Conservation (phyloP, 2,797 vertebrate species). For the Lithobates sylvaticus region DNA sequence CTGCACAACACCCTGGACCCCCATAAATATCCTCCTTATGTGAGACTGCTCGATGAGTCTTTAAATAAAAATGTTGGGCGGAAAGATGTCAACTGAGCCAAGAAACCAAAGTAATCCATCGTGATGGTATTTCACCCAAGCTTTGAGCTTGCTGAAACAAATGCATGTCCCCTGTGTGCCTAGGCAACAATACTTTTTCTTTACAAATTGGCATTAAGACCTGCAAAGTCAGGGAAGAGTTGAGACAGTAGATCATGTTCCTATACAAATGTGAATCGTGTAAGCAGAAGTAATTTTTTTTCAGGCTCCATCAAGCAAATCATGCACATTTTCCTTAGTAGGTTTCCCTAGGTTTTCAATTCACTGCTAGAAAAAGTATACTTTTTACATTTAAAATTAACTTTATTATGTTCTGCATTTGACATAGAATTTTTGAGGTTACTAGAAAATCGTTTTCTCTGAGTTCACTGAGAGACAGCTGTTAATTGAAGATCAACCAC, state of each 20-base stretch:
- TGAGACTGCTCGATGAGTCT: neutral
- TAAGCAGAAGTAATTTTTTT: constrained; percentile 1
- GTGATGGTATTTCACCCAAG: neutral
- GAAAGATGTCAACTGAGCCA: neutral
- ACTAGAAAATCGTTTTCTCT: no score
- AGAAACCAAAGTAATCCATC: constrained; percentile 17
- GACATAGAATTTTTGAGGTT: no score
- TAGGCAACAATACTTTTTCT: constrained; percentile 17
- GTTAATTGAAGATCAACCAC: no score
- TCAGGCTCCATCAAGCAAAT: neutral
- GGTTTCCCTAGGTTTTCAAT: no score
- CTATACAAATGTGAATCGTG: neutral
- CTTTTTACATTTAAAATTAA: no score
- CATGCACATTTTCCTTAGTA: no score
- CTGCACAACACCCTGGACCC: neutral
- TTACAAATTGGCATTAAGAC: constrained; percentile 23
- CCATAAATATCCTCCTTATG: constrained; percentile 32
- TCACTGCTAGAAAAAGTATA: no score
- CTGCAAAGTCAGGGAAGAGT: constrained; percentile 8
- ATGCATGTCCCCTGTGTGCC: constrained; percentile 17
- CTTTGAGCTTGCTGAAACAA: constrained; percentile 18
- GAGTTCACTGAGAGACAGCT: no score
- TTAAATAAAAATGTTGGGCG: constrained; percentile 21
- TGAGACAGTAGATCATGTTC: neutral
- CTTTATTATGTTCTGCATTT: no score